Base-by-base conservation (phyloP, 2,113 vertebrate genomes). In the Gorsachius goisagi region DNA sequence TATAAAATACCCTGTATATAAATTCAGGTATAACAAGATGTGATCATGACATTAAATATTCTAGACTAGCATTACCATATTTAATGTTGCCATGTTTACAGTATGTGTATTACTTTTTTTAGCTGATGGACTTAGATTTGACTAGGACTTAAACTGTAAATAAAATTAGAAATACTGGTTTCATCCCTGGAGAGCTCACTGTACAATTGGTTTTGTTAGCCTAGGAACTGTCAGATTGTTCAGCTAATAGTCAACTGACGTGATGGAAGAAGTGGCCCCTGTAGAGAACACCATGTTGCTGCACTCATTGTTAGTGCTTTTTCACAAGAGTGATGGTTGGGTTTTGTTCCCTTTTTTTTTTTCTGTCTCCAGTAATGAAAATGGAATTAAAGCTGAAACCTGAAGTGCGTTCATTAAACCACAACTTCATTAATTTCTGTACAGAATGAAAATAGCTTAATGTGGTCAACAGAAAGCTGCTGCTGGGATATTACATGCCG, bases 11-110 rank as follows among this genome's bases (percentile, higher is more conserved):
- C 96, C 96, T 96, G 94, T 98, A 97, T 87, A 97, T 97, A 95
- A 98, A 98, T 97, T 98, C 97, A 97, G 97, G 96, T 97, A 97
- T 98, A 97, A 97, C 85, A 94, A 97, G 93, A 98, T 97, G 97
- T 97, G 98, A 96, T 98, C 96, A 98, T 98, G 96, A 97, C 97
- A 97, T 96, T 96, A 97, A 97, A 96, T 98, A 98, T 93, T 97
- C 96, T 98, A 98, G 98, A 94, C 91, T 98, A 98, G 98, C 84
- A 89, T 97, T 98, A 97, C 95, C 97, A 96, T 98, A 98, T 97
- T 98, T 97, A 98, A 97, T 97, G 97, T 98, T 97, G 97, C 98
- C 97, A 97, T 98, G 98, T 98, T 98, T 98, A 98, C 97, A 98
- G 94, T 97, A 98, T 92, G 95, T 95, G 85, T 98, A 96, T 96